These are phyloP conservation scores for Etia nguti DNA, from an alignment of 2,113 vertebrate species.

Conservation along the genomic window DNA sequence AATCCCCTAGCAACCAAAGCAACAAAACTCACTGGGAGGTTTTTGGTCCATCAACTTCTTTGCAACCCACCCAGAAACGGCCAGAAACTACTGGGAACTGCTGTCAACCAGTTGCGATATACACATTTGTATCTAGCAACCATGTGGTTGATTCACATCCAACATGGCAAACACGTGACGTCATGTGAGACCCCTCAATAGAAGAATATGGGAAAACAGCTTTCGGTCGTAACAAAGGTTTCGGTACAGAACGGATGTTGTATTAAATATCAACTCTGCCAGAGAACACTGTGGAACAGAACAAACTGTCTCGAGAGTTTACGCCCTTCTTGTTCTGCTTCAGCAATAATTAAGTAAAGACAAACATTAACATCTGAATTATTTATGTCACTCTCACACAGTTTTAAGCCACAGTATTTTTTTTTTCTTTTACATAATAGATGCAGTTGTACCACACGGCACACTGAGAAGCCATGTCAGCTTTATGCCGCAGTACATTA, in stretches of 20 bases:
- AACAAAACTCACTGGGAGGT: not conserved
- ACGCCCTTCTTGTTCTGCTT: not conserved
- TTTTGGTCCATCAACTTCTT: not conserved
- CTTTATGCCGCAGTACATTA: not conserved
- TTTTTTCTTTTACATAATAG: not conserved
- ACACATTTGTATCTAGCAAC: not conserved
- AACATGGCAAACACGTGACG: not conserved
- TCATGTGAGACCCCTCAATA: not conserved
- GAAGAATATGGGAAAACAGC: not conserved
- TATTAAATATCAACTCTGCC: not conserved
- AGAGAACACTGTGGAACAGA: not conserved
- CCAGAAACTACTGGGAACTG: not conserved
- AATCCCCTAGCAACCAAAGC: not conserved
- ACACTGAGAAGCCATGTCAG: not conserved
- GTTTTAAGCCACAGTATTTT: not conserved
- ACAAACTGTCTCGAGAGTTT: not conserved
- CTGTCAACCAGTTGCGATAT: not conserved
- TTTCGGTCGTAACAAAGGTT: not conserved
- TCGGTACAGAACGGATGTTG: not conserved
- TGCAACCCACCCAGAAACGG: not conserved
- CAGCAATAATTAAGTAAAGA: conserved; percentile 25
- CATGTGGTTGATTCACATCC: not conserved
- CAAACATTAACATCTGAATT: conserved; percentile 24
- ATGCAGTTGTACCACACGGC: not conserved
- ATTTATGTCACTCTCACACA: conserved; percentile 19